Conservation (phyloP, 1,140 invertebrate genomes). For the Drosophila arizonae region DNA sequence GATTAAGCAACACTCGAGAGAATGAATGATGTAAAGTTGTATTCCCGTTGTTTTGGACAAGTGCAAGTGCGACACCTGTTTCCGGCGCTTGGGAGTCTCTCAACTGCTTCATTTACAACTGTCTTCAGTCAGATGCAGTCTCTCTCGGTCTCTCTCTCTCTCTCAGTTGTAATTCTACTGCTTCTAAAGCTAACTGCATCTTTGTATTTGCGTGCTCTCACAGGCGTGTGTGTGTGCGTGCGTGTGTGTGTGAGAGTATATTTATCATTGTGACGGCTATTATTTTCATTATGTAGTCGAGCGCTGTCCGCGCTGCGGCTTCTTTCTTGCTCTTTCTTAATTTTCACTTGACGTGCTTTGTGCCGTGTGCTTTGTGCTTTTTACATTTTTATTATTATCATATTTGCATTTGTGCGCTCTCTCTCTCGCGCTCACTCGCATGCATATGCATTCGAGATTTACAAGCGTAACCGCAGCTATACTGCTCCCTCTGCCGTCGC, state of each 20-base stretch:
- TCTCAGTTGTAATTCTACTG: not conserved
- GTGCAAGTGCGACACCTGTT: conserved; percentile 70
- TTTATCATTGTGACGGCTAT: conserved; percentile 48
- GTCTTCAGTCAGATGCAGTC: conserved; percentile 8
- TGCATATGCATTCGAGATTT: conserved; percentile 36
- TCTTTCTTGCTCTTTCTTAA: conserved; percentile 62
- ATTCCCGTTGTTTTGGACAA: conserved; percentile 26
- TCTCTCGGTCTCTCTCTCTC: conserved; percentile 5
- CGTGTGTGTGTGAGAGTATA: conserved; percentile 3
- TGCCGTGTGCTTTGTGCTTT: conserved; percentile 54
- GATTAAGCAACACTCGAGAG: not conserved
- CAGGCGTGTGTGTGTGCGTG: not conserved
- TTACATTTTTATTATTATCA: conserved; percentile 79
- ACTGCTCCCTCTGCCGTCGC: not conserved
- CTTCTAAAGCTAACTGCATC: conserved; percentile 21
- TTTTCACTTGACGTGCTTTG: conserved; percentile 75
- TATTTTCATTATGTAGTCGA: conserved; percentile 66
- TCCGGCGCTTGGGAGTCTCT: conserved; percentile 52
- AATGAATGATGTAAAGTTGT: conserved; percentile 42
- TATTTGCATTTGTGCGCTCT: conserved; percentile 67
- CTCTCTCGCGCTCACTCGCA: conserved; percentile 1
- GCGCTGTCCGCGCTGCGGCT: conserved; percentile 33
- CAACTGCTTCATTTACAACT: conserved; percentile 47
- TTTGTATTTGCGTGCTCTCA: conserved; percentile 1
- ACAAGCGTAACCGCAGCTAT: conserved; percentile 42